Conservation (phyloP, 2,797 vertebrate genomes). For the Mus spretus region DNA sequence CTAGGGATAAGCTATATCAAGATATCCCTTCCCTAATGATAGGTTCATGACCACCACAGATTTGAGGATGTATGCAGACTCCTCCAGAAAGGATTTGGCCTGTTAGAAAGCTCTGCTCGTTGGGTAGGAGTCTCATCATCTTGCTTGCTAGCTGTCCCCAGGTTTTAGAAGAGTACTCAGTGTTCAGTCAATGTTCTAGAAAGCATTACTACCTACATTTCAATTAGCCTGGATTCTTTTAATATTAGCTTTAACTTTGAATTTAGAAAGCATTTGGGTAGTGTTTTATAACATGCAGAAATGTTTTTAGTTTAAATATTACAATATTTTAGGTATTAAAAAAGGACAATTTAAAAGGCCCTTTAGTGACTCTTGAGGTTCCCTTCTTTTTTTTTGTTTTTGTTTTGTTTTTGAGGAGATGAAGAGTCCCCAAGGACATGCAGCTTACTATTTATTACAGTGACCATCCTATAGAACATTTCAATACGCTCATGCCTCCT, state of each 20-base stretch:
- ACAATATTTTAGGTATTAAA: slow-evolving; percentile 10
- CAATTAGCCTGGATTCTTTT: neutral
- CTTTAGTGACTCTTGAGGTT: neutral
- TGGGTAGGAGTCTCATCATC: rapidly evolving
- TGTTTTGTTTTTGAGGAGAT: neutral
- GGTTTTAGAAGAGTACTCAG: neutral
- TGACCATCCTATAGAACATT: neutral
- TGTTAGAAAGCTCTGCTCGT: neutral
- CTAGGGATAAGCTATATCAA: neutral
- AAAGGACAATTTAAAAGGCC: slow-evolving; percentile 4
- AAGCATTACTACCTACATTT: neutral
- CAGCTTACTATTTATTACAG: neutral
- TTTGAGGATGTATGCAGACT: neutral
- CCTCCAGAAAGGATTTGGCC: no score
- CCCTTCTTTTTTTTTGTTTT: neutral
- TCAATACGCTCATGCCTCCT: neutral
- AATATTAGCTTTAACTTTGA: neutral
- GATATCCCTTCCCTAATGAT: neutral
- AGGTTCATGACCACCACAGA: neutral
- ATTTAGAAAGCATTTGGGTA: slow-evolving; percentile 15
- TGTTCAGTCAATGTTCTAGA: neutral
- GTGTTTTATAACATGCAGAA: neutral
- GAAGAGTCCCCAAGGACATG: neutral
- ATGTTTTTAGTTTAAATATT: slow-evolving; percentile 4
- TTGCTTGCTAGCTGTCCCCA: neutral